These are phyloP conservation scores for Drosophila takahashii DNA, from an alignment of 1,140 invertebrate species.

Conservation along the genomic window DNA sequence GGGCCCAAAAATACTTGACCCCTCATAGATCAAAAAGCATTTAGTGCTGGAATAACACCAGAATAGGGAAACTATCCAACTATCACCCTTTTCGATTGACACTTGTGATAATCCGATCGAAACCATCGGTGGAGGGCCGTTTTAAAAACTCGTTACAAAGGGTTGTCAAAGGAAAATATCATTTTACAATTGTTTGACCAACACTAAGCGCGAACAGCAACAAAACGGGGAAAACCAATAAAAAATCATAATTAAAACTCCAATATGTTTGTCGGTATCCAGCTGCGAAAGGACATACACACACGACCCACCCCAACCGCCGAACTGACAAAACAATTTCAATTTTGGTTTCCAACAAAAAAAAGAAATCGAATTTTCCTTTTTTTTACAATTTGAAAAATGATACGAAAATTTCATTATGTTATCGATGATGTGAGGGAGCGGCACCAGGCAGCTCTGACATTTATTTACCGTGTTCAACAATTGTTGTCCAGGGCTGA, in stretches of 20 bases:
- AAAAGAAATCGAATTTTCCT: conserved; percentile 36
- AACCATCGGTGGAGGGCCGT: conserved; percentile 27
- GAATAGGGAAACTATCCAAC: conserved; percentile 30
- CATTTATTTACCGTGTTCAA: conserved; percentile 83
- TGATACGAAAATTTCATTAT: conserved; percentile 83
- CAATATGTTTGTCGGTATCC: conserved; percentile 73
- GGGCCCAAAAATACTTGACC: conserved; percentile 14
- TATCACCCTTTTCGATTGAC: conserved; percentile 55
- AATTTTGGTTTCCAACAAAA: conserved; percentile 68
- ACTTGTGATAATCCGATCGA: conserved; percentile 64
- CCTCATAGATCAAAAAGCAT: conserved; percentile 39
- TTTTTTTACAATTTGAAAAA: conserved; percentile 78
- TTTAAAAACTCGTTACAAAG: conserved; percentile 64
- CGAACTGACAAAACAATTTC: conserved; percentile 80
- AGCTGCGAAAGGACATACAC: conserved; percentile 61
- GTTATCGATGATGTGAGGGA: conserved; percentile 61
- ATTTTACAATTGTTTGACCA: conserved; percentile 80
- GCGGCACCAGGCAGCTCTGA: conserved; percentile 50
- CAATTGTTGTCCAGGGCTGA: conserved; percentile 72
- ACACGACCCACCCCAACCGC: conserved; percentile 26
- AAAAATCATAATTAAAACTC: conserved; percentile 82
- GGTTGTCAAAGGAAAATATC: conserved; percentile 61
- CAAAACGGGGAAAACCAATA: conserved; percentile 71
- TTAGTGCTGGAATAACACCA: conserved; percentile 27
- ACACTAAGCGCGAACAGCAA: conserved; percentile 62